Conservation (phyloP, 2,888 invertebrate genomes). For the Tipula lateralis region DNA sequence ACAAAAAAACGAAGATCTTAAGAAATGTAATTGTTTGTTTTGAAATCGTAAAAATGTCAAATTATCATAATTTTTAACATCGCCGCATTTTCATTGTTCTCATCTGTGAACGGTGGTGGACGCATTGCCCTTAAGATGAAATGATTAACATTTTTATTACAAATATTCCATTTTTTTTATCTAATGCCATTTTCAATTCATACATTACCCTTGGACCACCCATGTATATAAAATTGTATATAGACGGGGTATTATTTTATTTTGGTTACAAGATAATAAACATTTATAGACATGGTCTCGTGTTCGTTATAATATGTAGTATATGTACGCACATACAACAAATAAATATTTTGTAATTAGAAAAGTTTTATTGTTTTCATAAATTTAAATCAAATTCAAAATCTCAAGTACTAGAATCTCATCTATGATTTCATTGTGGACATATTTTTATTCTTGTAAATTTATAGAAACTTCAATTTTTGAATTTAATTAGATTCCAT, state of each 20-base stretch:
- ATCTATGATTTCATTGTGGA: not conserved
- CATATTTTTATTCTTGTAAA: not conserved
- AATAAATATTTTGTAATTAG: not conserved
- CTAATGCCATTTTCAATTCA: not conserved
- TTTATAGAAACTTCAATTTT: not conserved
- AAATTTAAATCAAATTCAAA: not conserved
- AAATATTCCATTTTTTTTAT: too few species aligned
- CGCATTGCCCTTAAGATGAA: too few species aligned
- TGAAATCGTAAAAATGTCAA: too few species aligned
- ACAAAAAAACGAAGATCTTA: too few species aligned
- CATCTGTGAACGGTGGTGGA: too few species aligned
- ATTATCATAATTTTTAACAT: too few species aligned
- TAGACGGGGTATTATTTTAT: not conserved
- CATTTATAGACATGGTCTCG: too few species aligned
- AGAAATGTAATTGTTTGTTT: too few species aligned
- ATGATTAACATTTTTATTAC: too few species aligned
- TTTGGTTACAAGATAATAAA: not conserved
- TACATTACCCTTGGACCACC: not conserved
- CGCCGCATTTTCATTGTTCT: too few species aligned
- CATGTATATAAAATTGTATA: not conserved
- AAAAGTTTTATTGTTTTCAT: not conserved
- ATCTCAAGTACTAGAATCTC: not conserved
- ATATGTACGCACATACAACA: not conserved
- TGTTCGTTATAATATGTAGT: not conserved
- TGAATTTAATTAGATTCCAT: not conserved